Conservation (phyloP, 2,797 vertebrate species). For the Eulemur coronatus region DNA sequence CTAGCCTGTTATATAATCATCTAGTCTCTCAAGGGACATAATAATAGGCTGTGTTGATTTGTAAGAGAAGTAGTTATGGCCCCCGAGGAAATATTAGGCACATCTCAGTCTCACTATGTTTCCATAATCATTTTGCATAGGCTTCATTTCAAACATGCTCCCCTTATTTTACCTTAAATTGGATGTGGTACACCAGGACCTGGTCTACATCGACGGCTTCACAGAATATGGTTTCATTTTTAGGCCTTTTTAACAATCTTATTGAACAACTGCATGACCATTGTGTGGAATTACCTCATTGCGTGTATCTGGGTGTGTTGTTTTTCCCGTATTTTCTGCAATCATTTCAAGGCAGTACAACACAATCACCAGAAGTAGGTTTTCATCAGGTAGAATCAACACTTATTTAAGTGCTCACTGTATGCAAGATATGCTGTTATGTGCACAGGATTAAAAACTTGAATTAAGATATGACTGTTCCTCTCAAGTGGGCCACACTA, state of each 20-base stretch:
- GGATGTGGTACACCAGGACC: background rate
- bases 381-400: background rate
- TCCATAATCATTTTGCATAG: background rate
- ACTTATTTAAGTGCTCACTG: background rate
- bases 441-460: background rate
- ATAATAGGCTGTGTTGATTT: background rate
- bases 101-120: background rate
- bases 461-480: background rate
- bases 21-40: background rate
- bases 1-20: background rate
- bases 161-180: background rate
- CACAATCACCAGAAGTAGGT: background rate
- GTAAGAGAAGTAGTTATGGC: background rate
- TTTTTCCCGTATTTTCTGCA: background rate
- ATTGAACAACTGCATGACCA: background rate
- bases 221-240: background rate
- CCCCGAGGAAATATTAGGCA: slow-evolving; percentile 1
- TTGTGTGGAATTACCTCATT: background rate
- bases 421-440: background rate
- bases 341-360: background rate
- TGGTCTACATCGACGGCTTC: background rate
- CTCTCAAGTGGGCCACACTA: background rate
- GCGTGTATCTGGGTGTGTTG: background rate
- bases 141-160: background rate
- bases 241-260: background rate